Evolutionary conservation across 2,888 invertebrate genomes (phyloP), one percentile per base, ranked within the genome.

Genomic region (Hypomecis punctinalis): DNA sequence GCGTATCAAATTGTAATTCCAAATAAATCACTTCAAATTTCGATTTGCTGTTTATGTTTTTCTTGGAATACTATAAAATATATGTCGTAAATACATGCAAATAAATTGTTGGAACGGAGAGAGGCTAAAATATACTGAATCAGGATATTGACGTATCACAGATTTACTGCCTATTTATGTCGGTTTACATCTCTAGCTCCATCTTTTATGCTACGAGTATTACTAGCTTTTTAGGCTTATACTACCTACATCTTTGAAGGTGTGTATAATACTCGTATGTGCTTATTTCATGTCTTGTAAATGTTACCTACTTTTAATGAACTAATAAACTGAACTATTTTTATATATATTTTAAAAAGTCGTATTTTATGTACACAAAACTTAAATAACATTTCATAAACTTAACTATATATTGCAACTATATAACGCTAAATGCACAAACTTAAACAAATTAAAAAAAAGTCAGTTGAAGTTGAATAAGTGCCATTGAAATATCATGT

Each of bases 21-120:
- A 48, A 46, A 9, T 54, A 23, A 45, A 48, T 37, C 37, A 43
- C 49, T 51, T 60, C 36, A 36, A 47, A 35, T 47, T 56, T 60
- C 59, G 40, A 64, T 69, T 68, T 33, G 43, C 63, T 11, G 43
- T 66, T 69, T 65, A 61, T 70, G 65, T 60, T 63, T 52, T 68
- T 69, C 68, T 48, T 11, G 35, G 70, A 67, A 71, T 55, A 61
- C 54, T 64, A 67, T 73, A 70, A 68, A 64, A 63, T 70, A 62
- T 64, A 45, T 70, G 74, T 84, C 84, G 82, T 86, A 86, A 85
- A 85, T 78, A 76, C 68, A 76, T 74, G 78, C 75, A 79, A 77
- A 82, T 79, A 69, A 77, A 73, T 68, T 61, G 42, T 67, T 65
- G 53, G 59, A 67, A 69, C 66, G 66, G 66, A 71, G 73, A 75